Evolutionary conservation across 2,113 vertebrate genomes (phyloP).

Genomic region (Zosterops pallidus): DNA sequence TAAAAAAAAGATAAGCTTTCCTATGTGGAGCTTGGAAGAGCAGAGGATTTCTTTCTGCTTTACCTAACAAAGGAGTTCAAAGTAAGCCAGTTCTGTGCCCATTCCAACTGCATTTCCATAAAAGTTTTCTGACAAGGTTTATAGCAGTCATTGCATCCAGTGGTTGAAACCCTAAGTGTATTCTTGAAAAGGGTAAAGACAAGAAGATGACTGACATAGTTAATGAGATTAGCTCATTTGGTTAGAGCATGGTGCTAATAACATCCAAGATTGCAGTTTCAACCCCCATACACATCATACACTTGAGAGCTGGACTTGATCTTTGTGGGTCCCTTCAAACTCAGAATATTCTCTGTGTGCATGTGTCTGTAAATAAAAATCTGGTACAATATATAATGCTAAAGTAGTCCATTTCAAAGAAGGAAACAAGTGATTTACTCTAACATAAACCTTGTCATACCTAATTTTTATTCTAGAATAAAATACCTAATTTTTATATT

Average conservation of each 20-base stretch:
- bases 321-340: neutral
- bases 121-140: neutral
- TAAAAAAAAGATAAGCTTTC: fast-evolving
- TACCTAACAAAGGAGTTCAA: neutral
- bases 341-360: neutral
- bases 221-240: neutral
- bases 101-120: neutral
- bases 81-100: neutral
- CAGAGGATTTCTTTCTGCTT: neutral
- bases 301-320: neutral
- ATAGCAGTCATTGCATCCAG: neutral
- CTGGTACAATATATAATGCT: neutral
- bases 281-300: neutral
- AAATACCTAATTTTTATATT: no score
- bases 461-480: no score
- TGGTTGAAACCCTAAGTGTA: neutral
- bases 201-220: neutral
- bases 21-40: neutral
- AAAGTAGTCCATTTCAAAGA: neutral
- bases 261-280: neutral
- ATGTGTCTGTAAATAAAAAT: neutral
- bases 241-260: neutral
- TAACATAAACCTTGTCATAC: neutral
- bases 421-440: neutral
- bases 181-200: neutral